Base-by-base conservation (phyloP, 2,113 vertebrate species). In the Nycticryphes semicollaris region DNA sequence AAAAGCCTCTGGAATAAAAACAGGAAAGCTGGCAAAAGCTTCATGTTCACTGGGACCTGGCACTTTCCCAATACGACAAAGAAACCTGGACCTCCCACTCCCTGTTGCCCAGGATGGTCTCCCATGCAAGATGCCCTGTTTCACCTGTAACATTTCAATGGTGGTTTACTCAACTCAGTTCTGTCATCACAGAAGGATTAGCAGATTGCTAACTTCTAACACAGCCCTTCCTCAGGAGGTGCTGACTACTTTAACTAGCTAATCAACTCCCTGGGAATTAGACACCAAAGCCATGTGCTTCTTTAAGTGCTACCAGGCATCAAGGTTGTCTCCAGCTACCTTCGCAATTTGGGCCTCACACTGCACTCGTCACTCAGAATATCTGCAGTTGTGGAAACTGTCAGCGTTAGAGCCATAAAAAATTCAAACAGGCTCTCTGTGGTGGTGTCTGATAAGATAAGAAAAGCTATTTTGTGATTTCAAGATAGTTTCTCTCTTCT, bases 371-470 rank as follows among this genome's bases (percentile, higher is more conserved):
- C 76, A 45, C 50, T 94, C 80, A 63, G 67, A 69, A 45, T 80
- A 92, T 87, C 82, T 85, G 48, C 68, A 33, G 76, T 50, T 92
- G 94, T 90, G 73, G 68, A 84, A 88, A 86, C 83, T 14, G 64
- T n/a, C 59, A 53, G 63, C 3, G 3, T 75, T 75, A 43, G 37
- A 54, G 56, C 0, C 0, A 41, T 50, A 54, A 51, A 62, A 73
- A 86, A 90, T 37, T 66, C 64, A 51, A 75, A 81, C 56, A 80
- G 80, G 51, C 59, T 87, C 56, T 92, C 73, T 90, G 76, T 90
- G 89, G 80, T 93, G 51, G 91, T 87, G 70, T 63, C 89, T 90
- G 96, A 93, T 94, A 94, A 96, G 93, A 90, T 67, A 94, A 87
- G 88, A 82, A 60, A 96, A 90, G 73, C 90, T 79, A 92, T 84